Base-by-base conservation (phyloP, 2,113 vertebrate species). In the Nannobrachium achirus region DNA sequence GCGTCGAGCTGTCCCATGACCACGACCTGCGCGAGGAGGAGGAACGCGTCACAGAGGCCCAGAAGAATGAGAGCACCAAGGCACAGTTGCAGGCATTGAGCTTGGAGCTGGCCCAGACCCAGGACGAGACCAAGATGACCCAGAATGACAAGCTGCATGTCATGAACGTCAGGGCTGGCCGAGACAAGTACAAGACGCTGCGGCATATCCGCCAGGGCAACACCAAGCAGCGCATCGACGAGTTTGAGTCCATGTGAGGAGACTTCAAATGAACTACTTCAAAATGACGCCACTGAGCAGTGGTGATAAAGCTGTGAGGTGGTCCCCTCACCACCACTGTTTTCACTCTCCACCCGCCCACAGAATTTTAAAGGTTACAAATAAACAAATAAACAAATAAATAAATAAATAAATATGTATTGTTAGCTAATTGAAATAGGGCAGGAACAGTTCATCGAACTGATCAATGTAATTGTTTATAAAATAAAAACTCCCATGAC, bases 161-260 rank as follows among this genome's bases (percentile, higher is more conserved):
- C 14, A 95, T 96, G 88, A 96, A 96, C 53, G 94, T 96, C 53
- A 96, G 94, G 87, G 95, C 94, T 9, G 95, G 95, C 78, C 94
- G 95, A 15, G 95, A 96, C 86, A 96, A 96, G 83, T 96, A 96
- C 91, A 96, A 96, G 89, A 96, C 95, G 65, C 93, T 96, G n/a
- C 92, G 95, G 13, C 95, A 96, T 78, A 96, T 96, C 70, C 93
- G 95, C 66, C 94, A 95, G 90, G 95, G 95, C 79, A 96, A 96
- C 76, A 96, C 95, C 66, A 96, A 96, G 85, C 95, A 96, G 95
- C 25, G 25, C 1, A 33, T 33, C 25, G 25, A 33, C 25, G 25
- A 33, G 25, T 33, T 33, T 33, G 25, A 96, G 92, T 94, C 95
- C 82, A 95, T 96, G 95, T 96, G 94, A 96, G 91, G 92, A 88